Evolutionary conservation across 2,797 vertebrate species (phyloP), one percentile per base, ranked within the genome.

Genomic region (Pampus argenteus): DNA sequence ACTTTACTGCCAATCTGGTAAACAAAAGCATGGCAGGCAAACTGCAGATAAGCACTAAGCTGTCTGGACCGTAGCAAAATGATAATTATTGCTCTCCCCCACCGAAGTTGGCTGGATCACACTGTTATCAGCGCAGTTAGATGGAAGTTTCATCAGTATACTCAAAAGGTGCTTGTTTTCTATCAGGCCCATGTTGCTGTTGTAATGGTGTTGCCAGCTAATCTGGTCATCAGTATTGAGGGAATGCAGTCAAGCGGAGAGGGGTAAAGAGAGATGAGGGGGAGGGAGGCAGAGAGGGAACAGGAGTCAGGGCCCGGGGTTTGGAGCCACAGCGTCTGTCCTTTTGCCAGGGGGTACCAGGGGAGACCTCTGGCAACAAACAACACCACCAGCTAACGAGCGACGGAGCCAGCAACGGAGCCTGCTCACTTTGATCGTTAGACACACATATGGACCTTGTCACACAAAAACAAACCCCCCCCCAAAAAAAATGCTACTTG

Each of bases 301-400:
- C 70, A 60, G 60, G 68, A 87, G 81, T 85, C 82, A 18, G 66
- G 71, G 60, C 74, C 65, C 7, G 0, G 38, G 66, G 78, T 89
- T 83, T 89, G 91, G 89, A 93, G 93, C 88, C 93, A 82, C 57
- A 44, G 73, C 79, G 90, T 93, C 93, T 93, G 86, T 90, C 83
- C 81, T 83, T 82, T 84, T 78, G 81, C 88, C 79, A 47, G 79
- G 78, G 76, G 87, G 85, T 66, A 83, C 86, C 81, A 17, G 79
- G 79, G 66, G 75, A 76, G 88, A 91, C 88, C 89, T 58, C 76
- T 58, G 80, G 86, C 84, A 87, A 85, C 90, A 92, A 92, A 90
- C 87, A 92, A 90, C 86, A 85, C 81, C 90, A 85, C 59, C 66
- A 66, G 78, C 89, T 93, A 90, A 93, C 57, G 73, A 89, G 78